phyloP scores from a whole-genome alignment of 2,888 invertebrate genomes.

The Microctonus hyperodae region DNA sequence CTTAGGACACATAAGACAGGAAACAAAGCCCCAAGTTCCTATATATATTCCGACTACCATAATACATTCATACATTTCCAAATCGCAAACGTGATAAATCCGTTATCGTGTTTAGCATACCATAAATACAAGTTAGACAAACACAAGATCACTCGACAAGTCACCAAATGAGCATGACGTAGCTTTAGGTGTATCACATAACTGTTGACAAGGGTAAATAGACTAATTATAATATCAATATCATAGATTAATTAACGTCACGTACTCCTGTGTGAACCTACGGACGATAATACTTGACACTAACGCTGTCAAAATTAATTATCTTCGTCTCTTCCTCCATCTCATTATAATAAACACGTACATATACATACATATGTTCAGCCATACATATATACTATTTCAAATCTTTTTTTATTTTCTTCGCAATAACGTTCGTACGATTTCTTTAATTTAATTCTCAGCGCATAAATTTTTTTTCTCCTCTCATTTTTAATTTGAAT shows the following conservation, averaged over 20 bases:
- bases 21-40: too few species aligned
- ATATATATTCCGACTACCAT: neutral
- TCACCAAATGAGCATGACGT: neutral
- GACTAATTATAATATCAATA: conserved; percentile 52
- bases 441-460: too few species aligned
- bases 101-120: neutral
- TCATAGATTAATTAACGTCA: conserved; percentile 50
- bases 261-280: conserved; percentile 36
- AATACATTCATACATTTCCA: neutral
- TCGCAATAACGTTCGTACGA: too few species aligned
- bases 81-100: neutral
- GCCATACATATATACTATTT: too few species aligned
- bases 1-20: too few species aligned
- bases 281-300: conserved; percentile 34
- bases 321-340: too few species aligned
- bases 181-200: neutral
- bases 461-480: too few species aligned
- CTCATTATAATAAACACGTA: too few species aligned
- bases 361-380: too few species aligned
- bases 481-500: too few species aligned
- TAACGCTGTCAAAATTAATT: conserved; percentile 44
- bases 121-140: neutral
- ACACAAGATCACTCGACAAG: neutral
- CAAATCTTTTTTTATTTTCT: too few species aligned
- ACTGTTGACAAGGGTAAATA: neutral